phyloP scores from a whole-genome alignment of 1,140 invertebrate species.

The Sycophaga agraensis region DNA sequence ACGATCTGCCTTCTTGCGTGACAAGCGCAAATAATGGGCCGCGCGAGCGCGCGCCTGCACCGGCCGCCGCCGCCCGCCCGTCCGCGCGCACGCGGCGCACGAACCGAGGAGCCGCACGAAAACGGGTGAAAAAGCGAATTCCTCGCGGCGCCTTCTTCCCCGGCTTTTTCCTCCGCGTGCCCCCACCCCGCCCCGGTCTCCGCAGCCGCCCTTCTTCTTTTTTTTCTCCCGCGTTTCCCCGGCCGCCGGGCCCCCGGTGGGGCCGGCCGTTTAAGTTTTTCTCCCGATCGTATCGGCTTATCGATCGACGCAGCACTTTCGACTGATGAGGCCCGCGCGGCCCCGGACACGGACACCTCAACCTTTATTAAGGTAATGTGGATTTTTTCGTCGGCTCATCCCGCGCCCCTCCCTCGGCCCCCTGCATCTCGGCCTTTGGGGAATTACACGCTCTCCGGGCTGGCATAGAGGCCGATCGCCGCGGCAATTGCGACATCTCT shows the following conservation, averaged over 20 bases:
- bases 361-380: no score
- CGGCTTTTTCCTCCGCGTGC: background rate
- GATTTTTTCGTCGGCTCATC: no score
- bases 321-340: background rate
- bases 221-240: no score
- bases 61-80: no score
- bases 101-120: background rate
- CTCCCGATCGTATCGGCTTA: constrained; percentile 9
- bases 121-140: constrained; percentile 24
- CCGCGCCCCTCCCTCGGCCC: no score
- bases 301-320: constrained; percentile 19
- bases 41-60: background rate
- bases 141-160: background rate
- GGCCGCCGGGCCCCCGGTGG: no score
- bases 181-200: no score
- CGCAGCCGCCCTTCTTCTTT: background rate
- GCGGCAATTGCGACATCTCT: no score
- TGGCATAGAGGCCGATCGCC: no score
- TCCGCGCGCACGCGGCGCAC: no score
- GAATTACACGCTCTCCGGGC: no score
- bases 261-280: constrained; percentile 20
- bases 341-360: constrained; percentile 37
- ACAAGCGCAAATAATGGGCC: constrained; percentile 23
- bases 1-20: constrained; percentile 21
- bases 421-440: no score